Conservation (phyloP, 2,113 vertebrate species). For the human region GRCh38 chr1:46399501-46400000, state of each 20-base stretch:
- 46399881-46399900: slow-evolving; percentile 6
- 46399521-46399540: background rate
- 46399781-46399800: background rate
- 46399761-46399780: background rate
- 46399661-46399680: background rate
- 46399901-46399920: background rate
- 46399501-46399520: background rate
- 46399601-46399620: background rate
- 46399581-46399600: background rate
- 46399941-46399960: background rate
- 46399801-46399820: background rate
- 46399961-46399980: background rate
- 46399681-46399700: background rate
- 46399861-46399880: background rate
- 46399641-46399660: background rate
- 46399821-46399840: background rate
- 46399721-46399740: background rate
- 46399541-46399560: background rate
- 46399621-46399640: background rate
- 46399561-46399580: background rate
- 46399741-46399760: background rate
- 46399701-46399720: background rate
- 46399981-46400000: background rate
- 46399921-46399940: background rate
- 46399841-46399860: background rate